Base-by-base conservation (phyloP, 2,113 vertebrate species). In the Percina caprodes region DNA sequence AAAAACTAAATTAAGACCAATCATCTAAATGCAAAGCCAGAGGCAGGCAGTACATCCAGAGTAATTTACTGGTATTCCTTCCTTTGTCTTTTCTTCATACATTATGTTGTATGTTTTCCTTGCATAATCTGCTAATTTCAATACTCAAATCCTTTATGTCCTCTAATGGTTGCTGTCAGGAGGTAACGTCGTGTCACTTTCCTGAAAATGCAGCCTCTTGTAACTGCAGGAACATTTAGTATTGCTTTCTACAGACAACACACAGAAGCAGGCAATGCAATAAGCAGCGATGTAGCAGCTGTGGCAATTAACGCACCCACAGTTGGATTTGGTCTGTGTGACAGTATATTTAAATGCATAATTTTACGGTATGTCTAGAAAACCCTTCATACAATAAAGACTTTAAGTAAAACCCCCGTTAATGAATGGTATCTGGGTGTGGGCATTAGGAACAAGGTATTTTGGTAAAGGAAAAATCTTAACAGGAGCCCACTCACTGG, bases 81-180 rank as follows among this genome's bases (percentile, higher is more conserved):
- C 48, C 16, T n/a, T 51, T 0, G 4, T 26, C 5, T 67, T 12
- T 66, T 55, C 6, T 39, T 23, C 51, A 16, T 6, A n/a, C 3
- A 35, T n/a, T 2, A 51, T 13, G 9, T 24, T 51, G 18, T 11
- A 14, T n/a, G n/a, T n/a, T 30, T 66, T 14, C 35, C 39, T 19
- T 59, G 12, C 21, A 58, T n/a, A 1, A 9, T 30, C 0, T n/a
- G 12, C 15, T 26, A 2, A 33, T 51, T 52, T 11, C 61, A 73
- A n/a, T 21, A 26, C n/a, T 42, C 10, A 13, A 11, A 33, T 10
- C 24, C 3, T 33, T 15, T 69, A 33, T 62, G 46, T 18, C 58
- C 67, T 62, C 76, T 54, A 42, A 48, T 45, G 67, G 58, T 39
- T 18, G 48, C 46, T 33, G 39, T 42, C 39, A 42, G 39, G 39